Conservation (phyloP, 2,888 invertebrate genomes). For the Melanostoma mellinum region DNA sequence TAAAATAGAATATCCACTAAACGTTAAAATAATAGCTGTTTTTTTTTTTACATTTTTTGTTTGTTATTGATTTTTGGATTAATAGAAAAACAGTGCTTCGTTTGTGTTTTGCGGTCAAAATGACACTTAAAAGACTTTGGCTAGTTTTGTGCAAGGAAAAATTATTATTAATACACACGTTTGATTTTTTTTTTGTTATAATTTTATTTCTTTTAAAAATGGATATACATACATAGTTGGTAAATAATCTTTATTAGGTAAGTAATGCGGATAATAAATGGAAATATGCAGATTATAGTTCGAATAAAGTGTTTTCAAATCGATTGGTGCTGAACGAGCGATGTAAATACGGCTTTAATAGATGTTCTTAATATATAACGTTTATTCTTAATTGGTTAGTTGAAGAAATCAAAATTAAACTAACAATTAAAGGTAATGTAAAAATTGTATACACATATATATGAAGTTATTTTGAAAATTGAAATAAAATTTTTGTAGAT, state of each 20-base stretch:
- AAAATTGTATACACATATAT: not conserved
- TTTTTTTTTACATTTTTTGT: slow-evolving; percentile 10
- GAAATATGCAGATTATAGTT: slow-evolving; percentile 58
- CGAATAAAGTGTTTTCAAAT: slow-evolving; percentile 47
- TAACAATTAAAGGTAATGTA: slow-evolving; percentile 9
- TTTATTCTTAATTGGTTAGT: slow-evolving; percentile 10
- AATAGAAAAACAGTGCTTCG: slow-evolving; percentile 59
- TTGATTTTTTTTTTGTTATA: slow-evolving; percentile 19
- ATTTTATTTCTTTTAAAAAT: slow-evolving; percentile 9
- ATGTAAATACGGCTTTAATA: slow-evolving; percentile 5
- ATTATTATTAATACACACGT: not conserved
- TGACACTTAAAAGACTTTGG: slow-evolving; percentile 53
- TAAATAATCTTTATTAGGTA: slow-evolving; percentile 26
- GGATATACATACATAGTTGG: slow-evolving; percentile 9
- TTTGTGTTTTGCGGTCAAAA: slow-evolving; percentile 31
- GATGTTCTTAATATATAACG: slow-evolving; percentile 4
- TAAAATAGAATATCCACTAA: slow-evolving; percentile 21
- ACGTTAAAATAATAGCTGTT: slow-evolving; percentile 21
- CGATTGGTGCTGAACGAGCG: slow-evolving; percentile 49
- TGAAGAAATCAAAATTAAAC: not conserved
- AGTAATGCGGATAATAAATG: slow-evolving; percentile 38
- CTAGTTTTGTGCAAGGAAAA: slow-evolving; percentile 60
- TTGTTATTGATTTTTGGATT: slow-evolving; percentile 27
- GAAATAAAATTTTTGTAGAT: not conserved
- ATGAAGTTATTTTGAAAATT: slow-evolving; percentile 2